phyloP scores from a whole-genome alignment of 2,797 vertebrate species.

The Melanotaenia boesemani region DNA sequence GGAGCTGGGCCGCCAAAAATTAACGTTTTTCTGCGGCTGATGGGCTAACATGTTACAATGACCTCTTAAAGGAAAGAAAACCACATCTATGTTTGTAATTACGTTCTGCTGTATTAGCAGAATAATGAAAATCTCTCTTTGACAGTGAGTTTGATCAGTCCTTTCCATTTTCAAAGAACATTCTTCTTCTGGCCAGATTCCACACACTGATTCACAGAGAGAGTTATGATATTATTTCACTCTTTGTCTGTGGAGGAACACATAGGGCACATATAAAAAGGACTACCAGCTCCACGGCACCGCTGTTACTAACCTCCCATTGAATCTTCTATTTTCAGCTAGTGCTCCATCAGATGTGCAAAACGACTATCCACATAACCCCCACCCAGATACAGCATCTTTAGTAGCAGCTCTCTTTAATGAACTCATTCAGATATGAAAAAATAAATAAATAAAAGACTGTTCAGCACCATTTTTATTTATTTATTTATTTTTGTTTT shows the following conservation, averaged over 20 bases:
- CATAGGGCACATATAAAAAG: slow-evolving; percentile 13
- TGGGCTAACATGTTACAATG: slow-evolving; percentile 12
- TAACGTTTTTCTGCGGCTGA: slow-evolving; percentile 40
- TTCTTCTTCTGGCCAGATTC: slow-evolving; percentile 6
- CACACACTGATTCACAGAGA: slow-evolving; percentile 13
- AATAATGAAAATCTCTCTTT: slow-evolving; percentile 10
- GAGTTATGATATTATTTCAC: background rate
- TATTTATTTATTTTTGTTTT: no score
- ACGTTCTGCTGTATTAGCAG: slow-evolving; percentile 1
- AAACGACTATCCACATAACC: slow-evolving; percentile 22
- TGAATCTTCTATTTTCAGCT: slow-evolving; percentile 26
- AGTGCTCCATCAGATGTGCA: slow-evolving; percentile 15
- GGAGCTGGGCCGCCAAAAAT: slow-evolving; percentile 30
- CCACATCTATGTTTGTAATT: slow-evolving; percentile 9
- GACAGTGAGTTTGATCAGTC: background rate
- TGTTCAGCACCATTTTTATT: no score
- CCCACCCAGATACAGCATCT: slow-evolving; percentile 25
- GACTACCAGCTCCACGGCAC: slow-evolving; percentile 18
- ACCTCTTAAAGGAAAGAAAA: slow-evolving; percentile 13
- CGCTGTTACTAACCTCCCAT: slow-evolving; percentile 23
- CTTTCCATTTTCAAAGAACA: slow-evolving; percentile 3
- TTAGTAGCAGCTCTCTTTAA: slow-evolving; percentile 10
- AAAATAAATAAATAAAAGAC: slow-evolving; percentile 6
- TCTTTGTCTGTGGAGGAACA: slow-evolving; percentile 3
- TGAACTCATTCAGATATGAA: slow-evolving; percentile 15